Percentiles rank a stretch among this genome's conserved stretches.
Conservation (phyloP, 1,140 invertebrate genomes). For the Hyles euphorbiae region DNA sequence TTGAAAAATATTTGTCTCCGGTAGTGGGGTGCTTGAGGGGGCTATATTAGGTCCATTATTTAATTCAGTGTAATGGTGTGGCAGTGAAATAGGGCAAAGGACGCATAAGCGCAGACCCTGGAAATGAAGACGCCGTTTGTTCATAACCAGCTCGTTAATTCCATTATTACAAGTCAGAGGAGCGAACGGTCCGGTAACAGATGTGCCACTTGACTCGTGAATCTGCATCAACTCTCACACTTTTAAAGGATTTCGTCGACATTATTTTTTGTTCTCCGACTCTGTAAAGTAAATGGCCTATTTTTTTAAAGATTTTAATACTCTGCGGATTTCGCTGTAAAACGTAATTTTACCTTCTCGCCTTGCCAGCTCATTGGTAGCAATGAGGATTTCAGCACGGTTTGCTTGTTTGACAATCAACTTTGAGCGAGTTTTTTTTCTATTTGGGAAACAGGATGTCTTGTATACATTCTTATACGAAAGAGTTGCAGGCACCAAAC, state of each 20-base stretch:
- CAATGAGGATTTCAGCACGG: no score
- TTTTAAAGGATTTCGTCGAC: constrained; percentile 40
- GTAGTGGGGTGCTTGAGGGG: constrained; percentile 44
- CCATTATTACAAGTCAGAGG: constrained; percentile 69
- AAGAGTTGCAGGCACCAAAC: no score
- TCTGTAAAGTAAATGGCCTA: no score
- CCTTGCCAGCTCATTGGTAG: no score
- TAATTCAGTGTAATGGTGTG: constrained; percentile 66
- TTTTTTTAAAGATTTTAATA: no score
- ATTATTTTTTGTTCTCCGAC: constrained; percentile 21
- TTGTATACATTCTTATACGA: no score
- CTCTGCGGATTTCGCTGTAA: no score
- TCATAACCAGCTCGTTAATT: constrained; percentile 73
- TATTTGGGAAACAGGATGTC: no score
- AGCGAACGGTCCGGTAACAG: constrained; percentile 62
- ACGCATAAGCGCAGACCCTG: constrained; percentile 60
- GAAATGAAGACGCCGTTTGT: constrained; percentile 72
- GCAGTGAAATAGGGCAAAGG: constrained; percentile 66
- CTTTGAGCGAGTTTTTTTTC: no score
- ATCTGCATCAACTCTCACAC: constrained; percentile 40
- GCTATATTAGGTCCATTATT: constrained; percentile 57
- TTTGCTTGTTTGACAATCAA: no score
- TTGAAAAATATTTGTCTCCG: constrained; percentile 45
- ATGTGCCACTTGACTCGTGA: constrained; percentile 60
- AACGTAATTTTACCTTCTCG: no score